These are phyloP conservation scores for Arctia plantaginis DNA, from an alignment of 2,888 invertebrate species.

Conservation along the genomic window DNA sequence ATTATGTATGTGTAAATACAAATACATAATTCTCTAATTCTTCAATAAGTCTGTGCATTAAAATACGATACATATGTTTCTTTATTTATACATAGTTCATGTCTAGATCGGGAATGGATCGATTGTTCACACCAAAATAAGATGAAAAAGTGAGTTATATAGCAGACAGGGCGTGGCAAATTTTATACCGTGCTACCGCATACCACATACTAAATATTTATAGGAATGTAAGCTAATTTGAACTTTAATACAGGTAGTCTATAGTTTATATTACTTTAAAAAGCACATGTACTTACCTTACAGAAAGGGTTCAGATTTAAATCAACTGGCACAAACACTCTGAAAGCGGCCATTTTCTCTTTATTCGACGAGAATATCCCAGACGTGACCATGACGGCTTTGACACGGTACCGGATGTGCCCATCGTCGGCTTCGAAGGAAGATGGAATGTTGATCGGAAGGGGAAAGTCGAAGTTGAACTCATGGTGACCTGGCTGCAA, in stretches of 20 bases:
- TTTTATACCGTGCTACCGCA: background rate
- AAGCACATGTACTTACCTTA: constrained; percentile 57
- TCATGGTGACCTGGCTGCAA: constrained; percentile 78
- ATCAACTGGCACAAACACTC: constrained; percentile 66
- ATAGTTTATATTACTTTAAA: no score
- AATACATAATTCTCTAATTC: no score
- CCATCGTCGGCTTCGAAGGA: constrained; percentile 82
- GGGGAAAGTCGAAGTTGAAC: constrained; percentile 77
- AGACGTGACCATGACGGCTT: constrained; percentile 80
- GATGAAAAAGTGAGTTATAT: background rate
- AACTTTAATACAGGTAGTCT: no score
- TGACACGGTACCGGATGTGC: constrained; percentile 86
- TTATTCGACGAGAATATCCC: constrained; percentile 86
- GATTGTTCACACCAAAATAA: background rate
- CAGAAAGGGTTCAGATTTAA: constrained; percentile 67
- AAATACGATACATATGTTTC: background rate
- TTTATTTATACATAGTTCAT: no score
- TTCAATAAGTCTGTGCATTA: background rate
- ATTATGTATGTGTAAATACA: no score
- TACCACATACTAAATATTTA: no score
- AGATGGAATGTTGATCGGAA: constrained; percentile 82
- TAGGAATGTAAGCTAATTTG: no score
- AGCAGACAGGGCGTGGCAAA: background rate
- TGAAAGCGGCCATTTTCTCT: constrained; percentile 60
- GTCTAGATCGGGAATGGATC: background rate